Conservation (phyloP, 2,113 vertebrate species). For the Cervus canadensis region DNA sequence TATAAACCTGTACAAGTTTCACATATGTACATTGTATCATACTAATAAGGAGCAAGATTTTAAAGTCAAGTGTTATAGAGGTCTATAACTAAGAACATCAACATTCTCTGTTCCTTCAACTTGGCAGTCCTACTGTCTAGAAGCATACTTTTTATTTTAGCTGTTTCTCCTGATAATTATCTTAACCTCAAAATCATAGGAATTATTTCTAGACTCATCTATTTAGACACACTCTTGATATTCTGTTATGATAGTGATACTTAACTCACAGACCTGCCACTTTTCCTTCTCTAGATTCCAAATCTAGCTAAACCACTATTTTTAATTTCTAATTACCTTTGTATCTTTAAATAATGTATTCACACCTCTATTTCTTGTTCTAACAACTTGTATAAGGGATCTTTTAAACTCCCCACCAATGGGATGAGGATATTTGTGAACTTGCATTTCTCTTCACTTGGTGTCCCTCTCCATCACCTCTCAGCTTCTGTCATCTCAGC, state of each 20-base stretch:
- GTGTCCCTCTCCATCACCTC: background rate
- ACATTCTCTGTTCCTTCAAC: background rate
- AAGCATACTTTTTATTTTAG: background rate
- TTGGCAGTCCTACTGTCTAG: background rate
- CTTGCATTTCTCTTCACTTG: background rate
- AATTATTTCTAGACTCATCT: background rate
- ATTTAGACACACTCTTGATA: background rate
- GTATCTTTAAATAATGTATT: background rate
- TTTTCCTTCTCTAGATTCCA: background rate
- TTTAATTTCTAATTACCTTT: background rate
- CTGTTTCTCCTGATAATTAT: background rate
- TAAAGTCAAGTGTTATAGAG: background rate
- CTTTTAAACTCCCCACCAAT: background rate
- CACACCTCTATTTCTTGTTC: background rate
- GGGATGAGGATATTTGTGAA: background rate
- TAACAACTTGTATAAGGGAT: background rate
- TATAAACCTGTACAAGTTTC: background rate
- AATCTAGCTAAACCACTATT: background rate
- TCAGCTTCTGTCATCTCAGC: background rate
- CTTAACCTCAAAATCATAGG: background rate
- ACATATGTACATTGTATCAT: background rate
- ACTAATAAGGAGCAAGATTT: background rate
- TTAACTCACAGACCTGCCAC: background rate
- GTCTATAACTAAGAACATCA: background rate
- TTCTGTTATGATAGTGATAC: background rate